These are phyloP conservation scores for Mimachlamys varia DNA, from an alignment of 2,888 invertebrate genomes.

Conservation along the genomic window DNA sequence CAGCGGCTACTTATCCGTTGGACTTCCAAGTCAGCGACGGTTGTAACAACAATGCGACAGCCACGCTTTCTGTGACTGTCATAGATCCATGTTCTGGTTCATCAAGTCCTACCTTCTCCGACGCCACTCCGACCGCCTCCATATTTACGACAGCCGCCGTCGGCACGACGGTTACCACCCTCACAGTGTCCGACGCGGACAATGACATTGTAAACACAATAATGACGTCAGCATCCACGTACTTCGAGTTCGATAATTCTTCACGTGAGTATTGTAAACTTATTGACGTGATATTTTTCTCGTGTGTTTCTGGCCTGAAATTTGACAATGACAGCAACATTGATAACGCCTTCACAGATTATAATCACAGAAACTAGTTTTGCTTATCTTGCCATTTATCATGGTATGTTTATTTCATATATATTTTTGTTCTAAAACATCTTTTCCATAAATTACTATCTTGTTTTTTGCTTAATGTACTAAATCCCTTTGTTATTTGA, in stretches of 20 bases:
- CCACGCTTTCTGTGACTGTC: not conserved
- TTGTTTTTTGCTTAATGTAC: no score
- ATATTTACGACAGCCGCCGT: not conserved
- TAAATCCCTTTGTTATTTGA: no score
- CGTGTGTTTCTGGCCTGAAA: no score
- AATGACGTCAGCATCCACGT: not conserved
- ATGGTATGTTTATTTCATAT: no score
- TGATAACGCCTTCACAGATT: no score
- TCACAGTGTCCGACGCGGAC: constrained; percentile 3
- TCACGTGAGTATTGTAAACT: not conserved
- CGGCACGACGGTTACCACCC: not conserved
- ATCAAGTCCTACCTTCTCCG: not conserved
- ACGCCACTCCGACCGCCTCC: constrained; percentile 15
- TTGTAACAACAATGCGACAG: not conserved
- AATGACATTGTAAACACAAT: not conserved
- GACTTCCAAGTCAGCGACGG: not conserved
- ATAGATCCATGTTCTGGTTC: not conserved
- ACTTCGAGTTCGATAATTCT: not conserved
- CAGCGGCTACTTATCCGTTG: not conserved
- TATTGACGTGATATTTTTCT: no score
- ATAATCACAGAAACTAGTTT: no score
- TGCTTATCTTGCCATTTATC: no score
- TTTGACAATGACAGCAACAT: no score
- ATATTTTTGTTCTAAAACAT: no score
- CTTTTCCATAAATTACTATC: no score